Evolutionary conservation across 2,888 invertebrate genomes (phyloP).

Genomic region (Harpalus rufipes): DNA sequence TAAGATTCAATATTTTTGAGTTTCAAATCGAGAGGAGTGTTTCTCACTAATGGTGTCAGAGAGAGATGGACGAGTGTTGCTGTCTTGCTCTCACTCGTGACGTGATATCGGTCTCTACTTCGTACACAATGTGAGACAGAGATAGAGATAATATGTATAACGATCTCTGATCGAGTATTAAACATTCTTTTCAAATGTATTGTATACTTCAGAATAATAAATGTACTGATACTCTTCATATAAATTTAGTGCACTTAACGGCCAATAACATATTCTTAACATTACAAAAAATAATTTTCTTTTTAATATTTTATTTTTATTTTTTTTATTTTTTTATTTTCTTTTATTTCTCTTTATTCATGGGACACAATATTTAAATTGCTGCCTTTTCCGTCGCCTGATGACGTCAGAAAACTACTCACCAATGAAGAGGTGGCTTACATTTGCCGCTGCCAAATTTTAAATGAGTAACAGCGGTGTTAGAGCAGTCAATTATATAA

Average conservation of each 20-base stretch:
- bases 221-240: background rate
- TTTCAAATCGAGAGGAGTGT: slow-evolving; percentile 63
- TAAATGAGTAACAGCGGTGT: too few relatives aligned
- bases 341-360: too few relatives aligned
- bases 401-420: too few relatives aligned
- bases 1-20: slow-evolving; percentile 67
- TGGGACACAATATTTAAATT: too few relatives aligned
- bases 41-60: slow-evolving; percentile 55
- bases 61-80: background rate
- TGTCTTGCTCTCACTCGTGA: slow-evolving; percentile 27
- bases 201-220: background rate
- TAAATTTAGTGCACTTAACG: background rate
- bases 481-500: too few relatives aligned
- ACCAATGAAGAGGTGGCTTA: too few relatives aligned
- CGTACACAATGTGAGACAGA: slow-evolving; percentile 18
- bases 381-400: too few relatives aligned
- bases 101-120: background rate
- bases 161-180: slow-evolving; percentile 2
- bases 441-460: too few relatives aligned
- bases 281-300: background rate
- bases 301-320: too few relatives aligned
- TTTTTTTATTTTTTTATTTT: too few relatives aligned
- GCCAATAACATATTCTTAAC: background rate
- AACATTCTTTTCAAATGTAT: slow-evolving; percentile 14
- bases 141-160: slow-evolving; percentile 18